Evolutionary conservation across 35 echinoderm and acorn worm species (phyloP), one percentile per base, ranked within the genome.

Genomic region (Ptychodera flava): DNA sequence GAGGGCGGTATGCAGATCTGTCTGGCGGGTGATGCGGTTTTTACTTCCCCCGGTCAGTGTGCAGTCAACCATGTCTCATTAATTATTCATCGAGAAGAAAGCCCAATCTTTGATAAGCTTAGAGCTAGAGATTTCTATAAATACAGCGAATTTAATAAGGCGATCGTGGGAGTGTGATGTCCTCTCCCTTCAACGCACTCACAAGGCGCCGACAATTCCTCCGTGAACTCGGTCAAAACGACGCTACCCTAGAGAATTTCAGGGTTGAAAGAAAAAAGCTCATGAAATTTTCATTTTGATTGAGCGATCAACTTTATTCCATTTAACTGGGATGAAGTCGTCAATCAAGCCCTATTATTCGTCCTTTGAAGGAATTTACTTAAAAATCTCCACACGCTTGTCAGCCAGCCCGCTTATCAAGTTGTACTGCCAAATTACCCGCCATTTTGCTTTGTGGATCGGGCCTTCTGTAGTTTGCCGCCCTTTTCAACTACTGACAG

Each of bases 241-340:
- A 64, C 45, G 45, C 45, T 64, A 64, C 45, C 45, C 45, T 22
- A 64, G 45, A 64, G 45, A 64, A 64, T 64, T 64, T 12, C 22
- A 64, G 45, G 45, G 6, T 64, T 64, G 45, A 64, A 64, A 64
- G 45, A 64, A 64, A 64, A 22, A n/a, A 64, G 45, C 45, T 64
- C 45, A 64, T 64, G 45, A 64, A 64, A 64, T 64, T 64, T 64
- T 64, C 45, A 64, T 64, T 64, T 64, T 64, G 45, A 64, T 64
- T 64, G 45, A 64, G 45, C 45, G 45, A 64, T 64, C 45, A 64
- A 64, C 45, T 64, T 64, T 22, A 64, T 64, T 64, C 45, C 45
- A 64, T 64, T 64, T 64, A 64, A 64, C 45, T 22, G 45, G 45
- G 45, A 64, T 64, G 45, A 64, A 64, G 45, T 64, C 45, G 45